Evolutionary conservation across 2,888 invertebrate genomes (phyloP).

Genomic region (Lutraria lutraria): DNA sequence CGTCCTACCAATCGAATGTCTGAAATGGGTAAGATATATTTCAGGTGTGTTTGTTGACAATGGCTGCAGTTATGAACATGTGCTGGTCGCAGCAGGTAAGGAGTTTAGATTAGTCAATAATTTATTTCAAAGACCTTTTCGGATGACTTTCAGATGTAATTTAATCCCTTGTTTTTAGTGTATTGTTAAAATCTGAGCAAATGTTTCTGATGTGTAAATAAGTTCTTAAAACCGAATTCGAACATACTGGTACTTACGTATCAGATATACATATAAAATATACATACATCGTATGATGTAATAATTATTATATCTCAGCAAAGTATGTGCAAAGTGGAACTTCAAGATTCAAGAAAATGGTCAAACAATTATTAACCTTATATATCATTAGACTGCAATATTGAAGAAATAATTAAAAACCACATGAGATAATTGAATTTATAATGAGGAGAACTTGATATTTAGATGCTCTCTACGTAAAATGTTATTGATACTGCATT

Average conservation of each 20-base stretch:
- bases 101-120: not conserved
- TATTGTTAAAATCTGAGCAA: not conserved
- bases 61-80: slow-evolving; percentile 51
- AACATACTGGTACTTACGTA: too few species aligned
- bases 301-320: too few species aligned
- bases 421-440: not conserved
- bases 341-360: too few species aligned
- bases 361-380: too few species aligned
- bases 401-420: too few species aligned
- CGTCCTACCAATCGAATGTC: not conserved
- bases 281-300: too few species aligned
- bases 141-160: not conserved
- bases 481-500: not conserved
- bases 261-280: too few species aligned
- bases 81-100: slow-evolving; percentile 52
- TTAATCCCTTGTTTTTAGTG: not conserved
- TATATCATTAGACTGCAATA: too few species aligned
- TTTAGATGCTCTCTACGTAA: not conserved
- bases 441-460: not conserved
- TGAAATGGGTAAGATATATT: not conserved
- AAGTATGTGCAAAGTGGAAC: too few species aligned
- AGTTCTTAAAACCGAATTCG: too few species aligned
- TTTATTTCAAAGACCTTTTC: not conserved
- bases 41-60: slow-evolving; percentile 49
- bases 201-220: not conserved